Evolutionary conservation across 2,888 invertebrate species (phyloP), one percentile per base, ranked within the genome.

Genomic region (Bembecia ichneumoniformis): DNA sequence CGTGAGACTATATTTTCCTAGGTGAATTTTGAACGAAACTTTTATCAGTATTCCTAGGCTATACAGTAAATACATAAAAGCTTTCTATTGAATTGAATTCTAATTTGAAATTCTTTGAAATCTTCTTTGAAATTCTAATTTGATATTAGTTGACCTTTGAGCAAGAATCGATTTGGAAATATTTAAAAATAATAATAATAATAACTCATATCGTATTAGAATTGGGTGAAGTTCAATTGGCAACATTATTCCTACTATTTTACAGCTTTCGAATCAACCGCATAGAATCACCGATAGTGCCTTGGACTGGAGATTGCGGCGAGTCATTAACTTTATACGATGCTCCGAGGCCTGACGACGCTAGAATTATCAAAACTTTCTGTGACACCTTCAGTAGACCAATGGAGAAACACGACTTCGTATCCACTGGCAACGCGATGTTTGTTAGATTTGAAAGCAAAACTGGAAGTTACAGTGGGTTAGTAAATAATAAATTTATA

Each of bases 321-420:
- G 96, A 96, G 67, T 96, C 96, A 3, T 82, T 97, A 28, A 96
- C 96, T 0, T 89, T 97, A 3, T 97, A 96, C 73, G 97, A 97
- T 64, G 93, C 96, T 0, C 91, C 94, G 20, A 92, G 94, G 87
- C 94, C 96, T 3, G 96, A 96, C 68, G 96, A 96, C 57, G 94
- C 96, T 0, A 90, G 92, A 59, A 96, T 97, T 63, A 96, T 96
- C 68, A 96, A 96, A 77, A 96, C 96, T 1, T 96, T 97, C 82
- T 97, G 97, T 78, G 96, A 97, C 77, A 96, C 96, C 3, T 96
- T 96, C 82, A 96, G 96, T 35, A 91, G 95, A 56, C 95, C 96
- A 0, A 94, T 96, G 94, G 96, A 96, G 78, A 96, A 96, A 66
- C 94, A 96, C 63, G 96, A 96, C 73, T 96, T 96, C 59, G 94